Evolutionary conservation across 2,888 invertebrate genomes (phyloP).

Genomic region (Dorcus parallelipipedus): DNA sequence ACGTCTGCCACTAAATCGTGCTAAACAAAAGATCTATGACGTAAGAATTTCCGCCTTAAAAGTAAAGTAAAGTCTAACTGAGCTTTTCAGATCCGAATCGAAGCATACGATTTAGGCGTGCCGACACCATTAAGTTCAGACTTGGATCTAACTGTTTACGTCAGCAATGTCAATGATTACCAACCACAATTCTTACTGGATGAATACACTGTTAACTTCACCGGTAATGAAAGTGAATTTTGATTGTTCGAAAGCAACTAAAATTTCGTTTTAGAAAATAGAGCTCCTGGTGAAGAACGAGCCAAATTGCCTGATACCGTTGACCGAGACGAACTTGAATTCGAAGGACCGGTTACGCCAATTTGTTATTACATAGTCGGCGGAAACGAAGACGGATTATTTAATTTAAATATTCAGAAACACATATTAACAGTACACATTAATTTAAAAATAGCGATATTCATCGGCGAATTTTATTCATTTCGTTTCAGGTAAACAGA

Average conservation of each 20-base stretch:
- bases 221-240: slow-evolving; percentile 47
- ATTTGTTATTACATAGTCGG: slow-evolving; percentile 93
- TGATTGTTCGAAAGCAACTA: neutral
- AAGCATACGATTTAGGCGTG: slow-evolving; percentile 84
- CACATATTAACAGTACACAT: slow-evolving; percentile 64
- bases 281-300: slow-evolving; percentile 61
- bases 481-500: slow-evolving; percentile 49
- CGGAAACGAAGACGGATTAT: slow-evolving; percentile 72
- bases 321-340: slow-evolving; percentile 81
- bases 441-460: neutral
- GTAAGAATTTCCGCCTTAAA: slow-evolving; percentile 50
- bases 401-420: slow-evolving; percentile 67
- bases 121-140: slow-evolving; percentile 86
- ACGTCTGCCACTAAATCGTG: slow-evolving; percentile 70
- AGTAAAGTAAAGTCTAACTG: neutral
- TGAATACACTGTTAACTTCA: slow-evolving; percentile 69
- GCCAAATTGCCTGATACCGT: slow-evolving; percentile 74
- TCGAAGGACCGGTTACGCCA: slow-evolving; percentile 70
- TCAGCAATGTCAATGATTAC: slow-evolving; percentile 85
- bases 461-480: neutral
- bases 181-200: slow-evolving; percentile 80
- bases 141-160: slow-evolving; percentile 81
- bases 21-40: slow-evolving; percentile 83
- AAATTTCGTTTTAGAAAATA: slow-evolving; percentile 53
- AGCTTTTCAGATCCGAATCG: slow-evolving; percentile 71